phyloP scores from a whole-genome alignment of 2,888 invertebrate genomes.

The Griposia aprilina region DNA sequence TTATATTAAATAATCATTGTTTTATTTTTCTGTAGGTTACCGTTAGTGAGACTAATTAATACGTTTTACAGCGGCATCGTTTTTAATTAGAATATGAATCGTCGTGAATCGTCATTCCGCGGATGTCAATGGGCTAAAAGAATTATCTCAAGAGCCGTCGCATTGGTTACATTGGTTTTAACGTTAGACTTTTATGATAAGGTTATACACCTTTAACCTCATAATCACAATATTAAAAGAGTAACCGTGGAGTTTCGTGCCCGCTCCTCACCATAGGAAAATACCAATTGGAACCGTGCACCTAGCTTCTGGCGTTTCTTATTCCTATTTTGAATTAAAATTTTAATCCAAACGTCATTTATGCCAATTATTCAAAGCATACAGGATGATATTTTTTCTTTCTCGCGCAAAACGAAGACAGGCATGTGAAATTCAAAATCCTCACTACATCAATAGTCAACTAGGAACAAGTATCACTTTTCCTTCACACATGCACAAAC shows the following conservation, averaged over 20 bases:
- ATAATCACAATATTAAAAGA: background rate
- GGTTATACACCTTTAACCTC: background rate
- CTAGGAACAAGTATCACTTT: slow-evolving; percentile 58
- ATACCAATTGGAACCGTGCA: background rate
- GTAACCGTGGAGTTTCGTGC: background rate
- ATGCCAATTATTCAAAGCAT: background rate
- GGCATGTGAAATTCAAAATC: slow-evolving; percentile 34
- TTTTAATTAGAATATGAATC: background rate
- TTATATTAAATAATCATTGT: background rate
- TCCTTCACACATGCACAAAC: slow-evolving; percentile 56
- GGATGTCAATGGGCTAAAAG: too few species aligned
- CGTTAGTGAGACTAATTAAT: background rate
- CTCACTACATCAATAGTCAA: slow-evolving; percentile 26
- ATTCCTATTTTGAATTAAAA: background rate
- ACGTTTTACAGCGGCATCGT: background rate
- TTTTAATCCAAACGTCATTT: background rate
- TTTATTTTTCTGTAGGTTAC: background rate
- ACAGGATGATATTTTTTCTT: background rate
- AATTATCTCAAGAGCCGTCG: background rate
- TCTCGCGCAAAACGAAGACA: background rate
- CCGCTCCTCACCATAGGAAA: background rate
- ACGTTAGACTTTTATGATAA: background rate
- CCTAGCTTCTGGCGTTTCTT: background rate
- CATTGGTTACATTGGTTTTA: background rate
- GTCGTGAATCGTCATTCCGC: too few species aligned